Percentiles rank a stretch among this genome's conserved stretches.
These are phyloP conservation scores for Ibidorhyncha struthersii DNA, from an alignment of 2,113 vertebrate genomes.

Conservation along the genomic window DNA sequence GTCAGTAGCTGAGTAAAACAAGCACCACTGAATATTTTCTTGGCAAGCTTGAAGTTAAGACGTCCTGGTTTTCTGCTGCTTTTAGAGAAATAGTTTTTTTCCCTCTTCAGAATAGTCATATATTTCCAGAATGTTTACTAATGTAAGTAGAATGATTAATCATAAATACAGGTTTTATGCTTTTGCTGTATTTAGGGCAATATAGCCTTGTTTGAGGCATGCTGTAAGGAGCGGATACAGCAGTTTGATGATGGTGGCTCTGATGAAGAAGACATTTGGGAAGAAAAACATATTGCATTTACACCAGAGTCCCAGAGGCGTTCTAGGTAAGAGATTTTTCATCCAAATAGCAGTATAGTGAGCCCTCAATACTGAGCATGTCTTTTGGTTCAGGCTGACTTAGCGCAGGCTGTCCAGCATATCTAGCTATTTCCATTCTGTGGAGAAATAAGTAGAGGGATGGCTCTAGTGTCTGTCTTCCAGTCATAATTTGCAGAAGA, in stretches of 20 bases:
- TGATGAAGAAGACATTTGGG: slow-evolving; percentile 99
- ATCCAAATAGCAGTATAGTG: not conserved
- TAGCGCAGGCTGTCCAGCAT: not conserved
- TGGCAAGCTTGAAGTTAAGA: not conserved
- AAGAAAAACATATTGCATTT: slow-evolving; percentile 94
- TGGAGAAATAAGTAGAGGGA: not conserved
- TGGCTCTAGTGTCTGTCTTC: not conserved
- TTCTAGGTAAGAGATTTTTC: slow-evolving; percentile 79
- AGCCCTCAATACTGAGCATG: not conserved
- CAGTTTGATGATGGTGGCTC: slow-evolving; percentile 97
- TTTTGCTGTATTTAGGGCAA: slow-evolving; percentile 81
- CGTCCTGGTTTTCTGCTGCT: not conserved
- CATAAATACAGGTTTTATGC: not conserved
- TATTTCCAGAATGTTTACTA: not conserved
- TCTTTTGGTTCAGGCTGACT: not conserved
- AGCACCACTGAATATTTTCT: not conserved
- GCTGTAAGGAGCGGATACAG: slow-evolving; percentile 97
- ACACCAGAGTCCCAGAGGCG: slow-evolving; percentile 91
- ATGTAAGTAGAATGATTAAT: not conserved
- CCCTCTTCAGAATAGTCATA: not conserved
- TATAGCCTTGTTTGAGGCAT: slow-evolving; percentile 96
- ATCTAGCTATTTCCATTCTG: not conserved
- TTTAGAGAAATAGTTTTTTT: not conserved
- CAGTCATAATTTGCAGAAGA: not conserved
- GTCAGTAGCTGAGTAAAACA: not conserved